These are phyloP conservation scores for Unio delphinus DNA, from an alignment of 2,888 invertebrate genomes.

Conservation along the genomic window DNA sequence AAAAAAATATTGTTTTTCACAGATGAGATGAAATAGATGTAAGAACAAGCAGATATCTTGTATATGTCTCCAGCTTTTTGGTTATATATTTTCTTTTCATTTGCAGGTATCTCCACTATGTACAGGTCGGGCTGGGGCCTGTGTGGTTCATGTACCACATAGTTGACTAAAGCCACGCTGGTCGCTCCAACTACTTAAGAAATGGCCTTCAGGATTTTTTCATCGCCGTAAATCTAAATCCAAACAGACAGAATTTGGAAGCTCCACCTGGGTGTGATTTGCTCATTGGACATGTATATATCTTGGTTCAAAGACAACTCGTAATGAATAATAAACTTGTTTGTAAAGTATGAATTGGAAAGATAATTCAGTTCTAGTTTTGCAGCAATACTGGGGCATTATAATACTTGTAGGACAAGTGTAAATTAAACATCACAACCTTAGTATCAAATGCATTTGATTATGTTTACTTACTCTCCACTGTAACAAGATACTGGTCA, in stretches of 20 bases:
- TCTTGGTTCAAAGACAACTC: too few species aligned
- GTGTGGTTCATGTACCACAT: slow-evolving; percentile 78
- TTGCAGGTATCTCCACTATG: slow-evolving; percentile 83
- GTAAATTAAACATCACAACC: too few species aligned
- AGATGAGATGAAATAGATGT: neutral
- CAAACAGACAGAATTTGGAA: slow-evolving; percentile 20
- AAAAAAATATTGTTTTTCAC: too few species aligned
- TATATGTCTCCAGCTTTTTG: neutral
- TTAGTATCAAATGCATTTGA: too few species aligned
- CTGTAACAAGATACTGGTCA: too few species aligned
- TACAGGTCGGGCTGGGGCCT: slow-evolving; percentile 90
- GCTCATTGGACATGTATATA: too few species aligned
- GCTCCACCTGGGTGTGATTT: slow-evolving; percentile 31
- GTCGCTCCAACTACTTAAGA: slow-evolving; percentile 57
- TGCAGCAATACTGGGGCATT: too few species aligned
- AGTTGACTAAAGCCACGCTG: slow-evolving; percentile 65
- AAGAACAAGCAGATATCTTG: neutral
- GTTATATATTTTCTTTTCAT: slow-evolving; percentile 17
- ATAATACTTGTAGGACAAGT: too few species aligned
- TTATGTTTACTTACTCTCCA: too few species aligned
- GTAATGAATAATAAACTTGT: too few species aligned
- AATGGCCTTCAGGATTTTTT: slow-evolving; percentile 62
- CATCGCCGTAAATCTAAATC: slow-evolving; percentile 47
- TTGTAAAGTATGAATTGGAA: too few species aligned
- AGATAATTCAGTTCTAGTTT: too few species aligned